These are phyloP conservation scores for Cephalopholis sonnerati DNA, from an alignment of 2,113 vertebrate species.

Conservation along the genomic window DNA sequence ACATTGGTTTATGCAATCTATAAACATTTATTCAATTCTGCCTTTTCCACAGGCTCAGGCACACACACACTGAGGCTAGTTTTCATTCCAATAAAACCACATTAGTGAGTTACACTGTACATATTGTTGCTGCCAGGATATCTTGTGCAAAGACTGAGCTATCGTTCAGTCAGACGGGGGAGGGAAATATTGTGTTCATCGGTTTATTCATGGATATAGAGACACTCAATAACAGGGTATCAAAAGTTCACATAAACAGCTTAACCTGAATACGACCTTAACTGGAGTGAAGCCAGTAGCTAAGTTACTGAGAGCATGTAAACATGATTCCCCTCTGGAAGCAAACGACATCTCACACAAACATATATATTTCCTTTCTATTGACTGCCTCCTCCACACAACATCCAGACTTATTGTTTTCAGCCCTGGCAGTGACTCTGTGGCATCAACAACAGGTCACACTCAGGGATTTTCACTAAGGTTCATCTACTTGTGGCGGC, in stretches of 20 bases:
- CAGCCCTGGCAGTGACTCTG: constrained; percentile 23
- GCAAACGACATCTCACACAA: constrained; percentile 23
- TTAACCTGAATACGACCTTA: constrained; percentile 27
- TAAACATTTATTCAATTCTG: not conserved
- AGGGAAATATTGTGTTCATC: constrained; percentile 21
- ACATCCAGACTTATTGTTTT: constrained; percentile 28
- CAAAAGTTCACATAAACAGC: constrained; percentile 45
- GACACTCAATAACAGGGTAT: constrained; percentile 8
- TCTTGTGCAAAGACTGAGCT: not conserved
- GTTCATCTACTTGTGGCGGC: constrained; percentile 1
- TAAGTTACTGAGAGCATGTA: constrained; percentile 27
- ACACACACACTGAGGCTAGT: not conserved
- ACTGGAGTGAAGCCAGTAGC: constrained; percentile 4
- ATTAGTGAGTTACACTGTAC: not conserved
- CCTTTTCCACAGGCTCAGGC: not conserved
- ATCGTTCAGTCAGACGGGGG: not conserved
- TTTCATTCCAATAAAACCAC: not conserved
- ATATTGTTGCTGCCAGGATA: not conserved
- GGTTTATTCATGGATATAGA: constrained; percentile 22
- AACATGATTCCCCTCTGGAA: constrained; percentile 26
- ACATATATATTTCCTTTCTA: constrained; percentile 15
- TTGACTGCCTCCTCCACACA: constrained; percentile 17
- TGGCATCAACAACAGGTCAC: not conserved
- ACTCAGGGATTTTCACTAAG: not conserved
- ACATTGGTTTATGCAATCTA: constrained; percentile 1